These are phyloP conservation scores for Leptopilina myrica DNA, from an alignment of 2,888 invertebrate genomes.

Conservation along the genomic window DNA sequence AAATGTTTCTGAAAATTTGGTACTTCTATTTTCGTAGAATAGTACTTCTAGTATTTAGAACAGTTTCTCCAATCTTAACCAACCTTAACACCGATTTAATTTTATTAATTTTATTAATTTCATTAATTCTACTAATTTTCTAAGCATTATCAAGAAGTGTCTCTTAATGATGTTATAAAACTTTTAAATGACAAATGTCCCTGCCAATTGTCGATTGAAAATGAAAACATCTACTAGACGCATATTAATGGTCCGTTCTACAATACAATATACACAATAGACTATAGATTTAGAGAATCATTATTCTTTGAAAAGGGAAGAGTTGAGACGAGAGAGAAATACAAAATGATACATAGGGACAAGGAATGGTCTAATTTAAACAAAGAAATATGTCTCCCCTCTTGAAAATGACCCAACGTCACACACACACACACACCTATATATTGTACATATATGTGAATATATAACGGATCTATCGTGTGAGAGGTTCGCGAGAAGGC, in stretches of 20 bases:
- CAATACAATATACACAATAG: background rate
- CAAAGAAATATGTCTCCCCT: constrained; percentile 63
- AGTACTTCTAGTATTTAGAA: constrained; percentile 10
- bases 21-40: too few species aligned
- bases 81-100: too few species aligned
- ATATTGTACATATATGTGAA: too few species aligned
- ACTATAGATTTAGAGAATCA: background rate
- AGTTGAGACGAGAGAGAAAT: constrained; percentile 47
- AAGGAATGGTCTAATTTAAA: constrained; percentile 66
- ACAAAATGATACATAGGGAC: constrained; percentile 45
- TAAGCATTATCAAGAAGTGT: too few species aligned
- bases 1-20: constrained; percentile 53
- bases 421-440: too few species aligned
- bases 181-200: too few species aligned
- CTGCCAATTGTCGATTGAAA: too few species aligned
- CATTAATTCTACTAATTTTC: too few species aligned
- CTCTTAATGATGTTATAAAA: too few species aligned
- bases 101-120: too few species aligned
- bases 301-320: constrained; percentile 45
- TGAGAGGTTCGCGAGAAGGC: constrained; percentile 63
- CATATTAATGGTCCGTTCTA: background rate
- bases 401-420: constrained; percentile 41
- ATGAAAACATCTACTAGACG: too few species aligned
- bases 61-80: too few species aligned
- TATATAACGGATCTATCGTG: constrained; percentile 52